Base-by-base conservation (phyloP, 2,797 vertebrate species). In the Megalops cyprinoides region DNA sequence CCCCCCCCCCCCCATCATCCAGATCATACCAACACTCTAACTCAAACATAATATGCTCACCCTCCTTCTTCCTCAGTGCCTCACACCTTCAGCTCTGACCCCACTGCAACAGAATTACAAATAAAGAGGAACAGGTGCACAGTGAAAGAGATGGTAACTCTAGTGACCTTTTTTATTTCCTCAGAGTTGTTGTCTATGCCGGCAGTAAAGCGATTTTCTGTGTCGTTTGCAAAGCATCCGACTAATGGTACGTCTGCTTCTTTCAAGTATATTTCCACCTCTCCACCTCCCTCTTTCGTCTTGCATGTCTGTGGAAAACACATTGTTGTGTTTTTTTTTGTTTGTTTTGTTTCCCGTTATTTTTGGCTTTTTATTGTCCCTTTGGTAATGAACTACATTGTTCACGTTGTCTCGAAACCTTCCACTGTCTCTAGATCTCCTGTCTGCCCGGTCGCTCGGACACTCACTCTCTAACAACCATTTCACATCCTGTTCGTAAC, bases 161-260 rank as follows among this genome's bases (percentile, higher is more conserved):
- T 93, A 94, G 96, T 96, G 93, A 96, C 95, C 93, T 97, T 94
- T 96, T 95, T 98, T 98, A 95, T 98, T 96, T 97, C 96, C 96
- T 97, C 98, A 99, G 98, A 99, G 95, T 97, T 99, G 97, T 99
- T 99, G 96, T 98, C 96, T 97, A 98, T 98, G 97, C 97, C 97
- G 96, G 97, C 98, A 95, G 96, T 99, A 98, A 99, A 99, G 96
- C 96, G 98, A 96, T 99, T 99, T 99, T 99, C 98, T 99, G 98
- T 99, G 97, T 99, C 98, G 93, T 99, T 99, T 99, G 98, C 98
- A 98, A 98, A 98, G 97, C 96, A 97, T 97, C 98, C 98, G 94
- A 99, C 98, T 98, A 99, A 99, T 97, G 97, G 98, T 99, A 99
- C 95, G 98, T 99, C 96, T 96, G 97, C 97, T 98, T 98, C 95